These are phyloP conservation scores for Notarius lentiginosus DNA, from an alignment of 2,113 vertebrate genomes.

Conservation along the genomic window DNA sequence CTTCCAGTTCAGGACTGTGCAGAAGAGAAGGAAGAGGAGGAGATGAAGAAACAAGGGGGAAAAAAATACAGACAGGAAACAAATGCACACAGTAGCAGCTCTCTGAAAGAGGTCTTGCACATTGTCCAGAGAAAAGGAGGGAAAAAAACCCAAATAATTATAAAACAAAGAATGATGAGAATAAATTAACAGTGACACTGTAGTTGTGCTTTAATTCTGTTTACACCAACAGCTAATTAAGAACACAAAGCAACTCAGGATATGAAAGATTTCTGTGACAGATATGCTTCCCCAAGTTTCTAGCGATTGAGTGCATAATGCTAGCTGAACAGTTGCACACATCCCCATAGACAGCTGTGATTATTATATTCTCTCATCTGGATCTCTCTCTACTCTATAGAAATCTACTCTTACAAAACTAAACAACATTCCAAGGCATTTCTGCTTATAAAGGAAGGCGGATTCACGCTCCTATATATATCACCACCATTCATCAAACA, in stretches of 20 bases:
- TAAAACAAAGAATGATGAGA: constrained; percentile 41
- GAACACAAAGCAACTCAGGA: constrained; percentile 10
- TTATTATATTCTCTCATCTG: constrained; percentile 41
- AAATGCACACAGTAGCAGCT: constrained; percentile 77
- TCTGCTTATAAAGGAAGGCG: constrained; percentile 24
- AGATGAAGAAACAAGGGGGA: not conserved
- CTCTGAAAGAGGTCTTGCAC: constrained; percentile 69
- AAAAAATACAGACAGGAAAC: constrained; percentile 31
- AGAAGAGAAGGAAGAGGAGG: constrained; percentile 45
- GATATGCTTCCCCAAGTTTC: constrained; percentile 47
- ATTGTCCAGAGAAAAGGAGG: constrained; percentile 58
- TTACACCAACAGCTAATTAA: constrained; percentile 54
- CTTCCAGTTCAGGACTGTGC: constrained; percentile 50
- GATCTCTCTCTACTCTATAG: constrained; percentile 46
- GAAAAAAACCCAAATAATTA: constrained; percentile 39
- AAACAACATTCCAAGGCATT: constrained; percentile 61
- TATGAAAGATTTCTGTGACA: constrained; percentile 40
- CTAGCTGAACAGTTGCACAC: constrained; percentile 67
- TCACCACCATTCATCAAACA: constrained; percentile 20
- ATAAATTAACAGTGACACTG: constrained; percentile 51
- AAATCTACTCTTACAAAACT: constrained; percentile 54
- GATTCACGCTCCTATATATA: constrained; percentile 38
- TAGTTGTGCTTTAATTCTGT: constrained; percentile 74
- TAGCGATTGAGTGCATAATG: constrained; percentile 52
- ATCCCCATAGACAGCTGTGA: constrained; percentile 57